These are phyloP conservation scores for Hyperoodon ampullatus DNA, from an alignment of 2,113 vertebrate species.

Conservation along the genomic window DNA sequence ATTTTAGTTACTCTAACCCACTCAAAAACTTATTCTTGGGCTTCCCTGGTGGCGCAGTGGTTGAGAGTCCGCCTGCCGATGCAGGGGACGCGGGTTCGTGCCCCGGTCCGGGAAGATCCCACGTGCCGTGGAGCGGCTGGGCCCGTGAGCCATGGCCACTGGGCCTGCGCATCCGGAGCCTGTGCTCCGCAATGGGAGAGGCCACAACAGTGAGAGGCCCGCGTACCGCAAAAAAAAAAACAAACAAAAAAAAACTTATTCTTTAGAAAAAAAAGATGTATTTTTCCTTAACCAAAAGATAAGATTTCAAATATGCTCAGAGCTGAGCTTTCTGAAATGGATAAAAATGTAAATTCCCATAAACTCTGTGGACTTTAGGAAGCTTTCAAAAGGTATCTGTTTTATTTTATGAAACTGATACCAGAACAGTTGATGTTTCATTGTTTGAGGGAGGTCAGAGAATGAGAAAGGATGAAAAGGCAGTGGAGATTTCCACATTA, in stretches of 20 bases:
- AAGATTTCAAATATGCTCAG: constrained; percentile 55
- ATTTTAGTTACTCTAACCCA: not conserved
- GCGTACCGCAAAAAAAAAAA: no score
- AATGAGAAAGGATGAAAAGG: not conserved
- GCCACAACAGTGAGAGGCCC: no score
- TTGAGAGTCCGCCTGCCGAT: no score
- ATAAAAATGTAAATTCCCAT: constrained; percentile 51
- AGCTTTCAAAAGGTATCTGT: constrained; percentile 43
- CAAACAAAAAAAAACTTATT: not conserved
- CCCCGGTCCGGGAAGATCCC: no score
- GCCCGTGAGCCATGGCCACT: no score
- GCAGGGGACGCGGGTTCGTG: no score
- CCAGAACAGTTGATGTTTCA: not conserved
- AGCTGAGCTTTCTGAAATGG: constrained; percentile 45
- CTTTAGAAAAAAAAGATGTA: not conserved
- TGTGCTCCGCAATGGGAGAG: no score
- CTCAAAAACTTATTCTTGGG: constrained; percentile 16
- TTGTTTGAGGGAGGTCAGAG: not conserved
- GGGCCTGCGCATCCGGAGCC: no score
- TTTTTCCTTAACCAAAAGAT: constrained; percentile 62
- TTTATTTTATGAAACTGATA: constrained; percentile 56
- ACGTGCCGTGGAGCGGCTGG: no score
- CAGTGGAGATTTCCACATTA: not conserved
- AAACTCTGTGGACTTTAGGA: constrained; percentile 7
- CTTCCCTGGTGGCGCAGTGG: no score